phyloP scores from a whole-genome alignment of 2,797 vertebrate species.

The Megalops cyprinoides region DNA sequence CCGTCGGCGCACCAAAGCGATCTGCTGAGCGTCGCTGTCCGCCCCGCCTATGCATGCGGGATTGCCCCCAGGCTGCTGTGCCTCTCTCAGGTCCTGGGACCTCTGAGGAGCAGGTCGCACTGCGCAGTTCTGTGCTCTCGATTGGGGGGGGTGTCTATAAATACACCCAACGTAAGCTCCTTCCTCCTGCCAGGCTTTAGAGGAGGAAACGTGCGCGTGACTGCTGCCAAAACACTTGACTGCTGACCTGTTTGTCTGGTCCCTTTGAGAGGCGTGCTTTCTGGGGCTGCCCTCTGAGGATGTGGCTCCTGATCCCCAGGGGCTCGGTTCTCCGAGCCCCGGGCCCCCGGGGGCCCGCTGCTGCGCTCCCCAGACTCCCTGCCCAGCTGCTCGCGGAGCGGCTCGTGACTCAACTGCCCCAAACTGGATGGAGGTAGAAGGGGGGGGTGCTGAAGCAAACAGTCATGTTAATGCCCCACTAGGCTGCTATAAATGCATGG shows the following conservation, averaged over 20 bases:
- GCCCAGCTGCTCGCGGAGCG: background rate
- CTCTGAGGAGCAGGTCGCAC: background rate
- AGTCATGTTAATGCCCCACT: background rate
- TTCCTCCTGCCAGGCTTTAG: conserved; percentile 3
- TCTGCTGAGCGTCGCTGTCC: background rate
- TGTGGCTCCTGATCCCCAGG: background rate
- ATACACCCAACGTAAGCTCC: conserved; percentile 21
- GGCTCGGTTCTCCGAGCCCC: background rate
- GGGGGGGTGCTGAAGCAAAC: background rate
- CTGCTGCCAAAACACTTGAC: conserved; percentile 9
- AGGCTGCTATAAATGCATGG: no score
- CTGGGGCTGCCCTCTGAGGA: no score
- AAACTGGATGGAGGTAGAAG: background rate
- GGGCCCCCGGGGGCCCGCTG: no score
- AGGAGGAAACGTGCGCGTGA: background rate
- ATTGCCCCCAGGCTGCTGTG: background rate
- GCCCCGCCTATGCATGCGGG: background rate
- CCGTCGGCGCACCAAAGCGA: background rate
- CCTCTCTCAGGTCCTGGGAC: background rate
- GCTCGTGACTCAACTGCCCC: background rate
- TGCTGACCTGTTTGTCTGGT: conserved; percentile 6
- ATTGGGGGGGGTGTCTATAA: background rate
- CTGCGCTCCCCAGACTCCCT: background rate
- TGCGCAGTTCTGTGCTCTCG: background rate
- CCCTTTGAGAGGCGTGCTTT: background rate